Base-by-base conservation (phyloP, 2,113 vertebrate genomes). In the Erpornis zantholeuca region DNA sequence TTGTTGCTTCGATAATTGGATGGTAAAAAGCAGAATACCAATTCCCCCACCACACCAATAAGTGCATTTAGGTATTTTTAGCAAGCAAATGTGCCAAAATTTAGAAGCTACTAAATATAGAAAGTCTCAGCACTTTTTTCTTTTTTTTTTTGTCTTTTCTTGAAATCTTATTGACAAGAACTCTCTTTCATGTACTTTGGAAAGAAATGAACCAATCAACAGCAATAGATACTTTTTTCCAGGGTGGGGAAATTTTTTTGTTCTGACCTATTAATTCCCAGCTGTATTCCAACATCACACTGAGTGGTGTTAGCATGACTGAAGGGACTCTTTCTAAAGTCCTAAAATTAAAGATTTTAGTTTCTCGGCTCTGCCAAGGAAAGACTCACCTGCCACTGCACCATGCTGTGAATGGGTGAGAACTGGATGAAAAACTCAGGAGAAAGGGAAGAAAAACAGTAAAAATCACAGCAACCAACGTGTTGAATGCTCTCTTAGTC, bases 11-110 rank as follows among this genome's bases (percentile, higher is more conserved):
- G 69, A 90, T 93, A 97, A 96, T 92, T 90, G 83, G 82, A 92
- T 84, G 88, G 84, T 88, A 94, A 97, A 95, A 97, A 82, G 87
- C 52, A 93, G 82, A 94, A 88, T 84, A 77, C 88, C 4, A 4
- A 92, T 93, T 89, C 15, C 18, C 23, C 27, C 42, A 61, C 76
- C 71, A 73, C 71, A 83, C 82, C 84, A 96, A 69, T 90, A 91
- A 95, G 56, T 88, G 42, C 31, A 36, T 73, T 90, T 91, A 95
- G 73, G 76, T 98, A 96, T 97, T 98, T 97, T 96, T 97, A 97
- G 97, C 63, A 93, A 94, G 87, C 47, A 95, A 96, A 82, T 90
- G 65, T 79, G 92, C 82, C 92, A 96, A 96, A 96, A 94, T 85
- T 89, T 70, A 45, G 87, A 94, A 93, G 33, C 47, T 91, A 44